Base-by-base conservation (phyloP, 2,113 vertebrate species). In the Bubo blakistoni region DNA sequence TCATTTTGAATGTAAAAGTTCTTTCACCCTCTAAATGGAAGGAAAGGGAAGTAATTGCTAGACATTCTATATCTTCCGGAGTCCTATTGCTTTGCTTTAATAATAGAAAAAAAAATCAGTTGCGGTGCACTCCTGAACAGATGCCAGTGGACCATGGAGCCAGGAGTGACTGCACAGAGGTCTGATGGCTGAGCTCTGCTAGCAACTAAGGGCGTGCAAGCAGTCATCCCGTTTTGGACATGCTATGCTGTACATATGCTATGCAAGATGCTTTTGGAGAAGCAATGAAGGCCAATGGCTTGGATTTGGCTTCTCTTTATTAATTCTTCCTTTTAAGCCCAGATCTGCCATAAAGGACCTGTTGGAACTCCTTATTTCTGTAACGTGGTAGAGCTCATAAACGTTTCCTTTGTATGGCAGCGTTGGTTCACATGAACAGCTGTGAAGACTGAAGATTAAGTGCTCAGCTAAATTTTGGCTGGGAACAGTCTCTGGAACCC, bases 191-290 rank as follows among this genome's bases (percentile, higher is more conserved):
- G 44, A 76, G 29, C 29, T 51, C 29, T 58, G 44, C 21, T 27
- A 38, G 18, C 57, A 36, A 1, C 18, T 11, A 27, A 29, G 21
- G 44, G n/a, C 1, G 0, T 49, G 27, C n/a, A 36, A 61, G 26
- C 19, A 62, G 7, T 36, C 26, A 22, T 55, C 30, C 26, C 19
- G 6, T 27, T 55, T 36, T 80, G 59, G 54, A 29, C 22, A 15
- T 16, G 10, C 6, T 30, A 4, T 10, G 13, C 16, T 30, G 22
- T 46, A 49, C 42, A 47, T 58, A 24, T 18, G 24, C 6, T 30
- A 3, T 54, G 18, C 9, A n/a, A 14, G 55, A 34, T 27, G 17
- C 20, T 57, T 90, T 76, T 46, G 36, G 54, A 62, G 80, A 62
- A 27, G 15, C 26, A 34, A 10, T 62, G 61, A 84, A 44, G 13